Conservation (phyloP, 2,113 vertebrate genomes). For the Poeciliopsis occidentalis region DNA sequence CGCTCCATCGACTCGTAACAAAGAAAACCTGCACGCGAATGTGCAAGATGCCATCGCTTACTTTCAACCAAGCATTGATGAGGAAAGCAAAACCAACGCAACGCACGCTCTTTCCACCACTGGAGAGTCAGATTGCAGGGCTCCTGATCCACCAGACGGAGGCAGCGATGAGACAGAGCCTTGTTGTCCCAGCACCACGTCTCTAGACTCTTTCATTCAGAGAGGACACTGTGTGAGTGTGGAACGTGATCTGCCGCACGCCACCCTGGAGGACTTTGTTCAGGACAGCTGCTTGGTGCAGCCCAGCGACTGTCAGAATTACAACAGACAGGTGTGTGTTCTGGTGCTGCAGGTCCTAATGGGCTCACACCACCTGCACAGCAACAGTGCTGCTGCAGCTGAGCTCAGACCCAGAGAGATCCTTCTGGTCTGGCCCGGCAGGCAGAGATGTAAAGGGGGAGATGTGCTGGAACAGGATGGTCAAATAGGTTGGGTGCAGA, state of each 20-base stretch:
- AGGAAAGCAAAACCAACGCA: background rate
- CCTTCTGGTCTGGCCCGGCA: conserved; percentile 70
- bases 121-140: conserved; percentile 8
- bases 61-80: conserved; percentile 46
- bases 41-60: conserved; percentile 71
- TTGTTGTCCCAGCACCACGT: background rate
- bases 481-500: conserved; percentile 26
- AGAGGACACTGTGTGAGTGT: conserved; percentile 54
- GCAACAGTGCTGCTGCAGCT: conserved; percentile 3
- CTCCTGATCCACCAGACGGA: conserved; percentile 22
- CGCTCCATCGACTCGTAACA: conserved; percentile 34
- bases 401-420: conserved; percentile 75
- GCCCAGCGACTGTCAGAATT: conserved; percentile 53
- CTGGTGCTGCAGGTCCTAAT: conserved; percentile 82
- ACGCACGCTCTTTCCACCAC: background rate
- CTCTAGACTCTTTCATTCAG: conserved; percentile 42
- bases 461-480: background rate
- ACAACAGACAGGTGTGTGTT: conserved; percentile 76
- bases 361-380: conserved; percentile 77
- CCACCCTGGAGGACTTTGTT: conserved; percentile 81
- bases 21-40: conserved; percentile 70
- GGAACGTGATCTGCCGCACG: conserved; percentile 77
- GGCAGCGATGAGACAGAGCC: conserved; percentile 32
- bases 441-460: background rate
- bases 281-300: conserved; percentile 43